Evolutionary conservation across 2,797 vertebrate genomes (phyloP).

Genomic region (Amblyraja radiata): DNA sequence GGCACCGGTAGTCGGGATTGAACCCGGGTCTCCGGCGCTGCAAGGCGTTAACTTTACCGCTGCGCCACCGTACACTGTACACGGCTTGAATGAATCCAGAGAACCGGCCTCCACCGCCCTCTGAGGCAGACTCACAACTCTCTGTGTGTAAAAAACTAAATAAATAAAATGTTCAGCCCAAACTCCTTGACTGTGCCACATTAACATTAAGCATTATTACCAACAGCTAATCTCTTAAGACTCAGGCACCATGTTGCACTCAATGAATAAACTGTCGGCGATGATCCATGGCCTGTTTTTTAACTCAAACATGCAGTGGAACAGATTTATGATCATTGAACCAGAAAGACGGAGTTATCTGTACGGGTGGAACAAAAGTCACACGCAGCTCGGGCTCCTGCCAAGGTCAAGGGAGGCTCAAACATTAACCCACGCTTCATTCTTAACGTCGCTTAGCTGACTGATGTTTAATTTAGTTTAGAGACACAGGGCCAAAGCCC

Average conservation of each 20-base stretch:
- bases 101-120: too few species aligned
- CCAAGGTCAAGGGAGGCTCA: slow-evolving; percentile 56
- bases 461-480: slow-evolving; percentile 40
- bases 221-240: slow-evolving; percentile 68
- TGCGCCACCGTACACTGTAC: too few species aligned
- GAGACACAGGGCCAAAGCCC: too few species aligned
- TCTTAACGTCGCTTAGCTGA: slow-evolving; percentile 46
- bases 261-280: slow-evolving; percentile 70
- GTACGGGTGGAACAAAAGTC: slow-evolving; percentile 40
- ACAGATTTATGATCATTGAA: slow-evolving; percentile 53
- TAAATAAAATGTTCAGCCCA: neutral
- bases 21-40: too few species aligned
- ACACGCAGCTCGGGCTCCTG: slow-evolving; percentile 45
- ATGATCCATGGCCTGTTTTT: slow-evolving; percentile 67
- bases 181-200: slow-evolving; percentile 61
- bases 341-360: slow-evolving; percentile 47
- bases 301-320: slow-evolving; percentile 42
- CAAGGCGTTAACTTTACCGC: too few species aligned
- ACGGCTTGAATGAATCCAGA: too few species aligned
- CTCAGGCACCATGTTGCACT: slow-evolving; percentile 62
- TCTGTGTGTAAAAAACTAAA: too few species aligned
- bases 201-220: slow-evolving; percentile 81
- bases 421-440: slow-evolving; percentile 55
- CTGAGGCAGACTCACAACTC: too few species aligned
- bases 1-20: too few species aligned